A percentile compares a stretch with the other conserved stretches of the same genome.
phyloP scores from a whole-genome alignment of 2,888 invertebrate species.

The Scrobipalpa atriplicella region DNA sequence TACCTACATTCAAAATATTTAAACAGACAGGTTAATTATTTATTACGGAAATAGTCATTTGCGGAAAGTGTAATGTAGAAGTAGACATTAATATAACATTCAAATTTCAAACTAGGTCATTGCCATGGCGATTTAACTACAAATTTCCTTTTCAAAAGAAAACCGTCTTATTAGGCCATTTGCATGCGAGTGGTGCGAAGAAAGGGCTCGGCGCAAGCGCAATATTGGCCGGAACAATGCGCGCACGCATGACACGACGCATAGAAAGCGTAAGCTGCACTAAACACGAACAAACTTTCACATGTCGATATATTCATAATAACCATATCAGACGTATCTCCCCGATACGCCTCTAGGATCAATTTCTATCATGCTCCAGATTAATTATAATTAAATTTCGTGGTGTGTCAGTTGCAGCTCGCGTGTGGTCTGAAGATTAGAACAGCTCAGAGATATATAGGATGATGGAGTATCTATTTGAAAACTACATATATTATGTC shows the following conservation, averaged over 20 bases:
- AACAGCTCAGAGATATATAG: neutral
- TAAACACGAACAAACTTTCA: constrained; percentile 62
- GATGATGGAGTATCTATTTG: neutral
- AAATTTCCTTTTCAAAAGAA: constrained; percentile 15
- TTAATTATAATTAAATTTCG: constrained; percentile 18
- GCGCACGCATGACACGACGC: constrained; percentile 48
- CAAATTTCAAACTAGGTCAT: too few relatives aligned
- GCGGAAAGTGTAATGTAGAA: too few relatives aligned
- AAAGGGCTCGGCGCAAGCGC: constrained; percentile 51
- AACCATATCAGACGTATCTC: constrained; percentile 27
- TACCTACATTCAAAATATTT: too few relatives aligned
- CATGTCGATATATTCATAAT: constrained; percentile 40
- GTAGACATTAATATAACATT: too few relatives aligned
- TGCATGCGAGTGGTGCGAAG: constrained; percentile 45
- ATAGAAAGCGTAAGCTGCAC: constrained; percentile 54
- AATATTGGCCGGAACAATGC: constrained; percentile 51
- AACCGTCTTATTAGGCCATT: constrained; percentile 1
- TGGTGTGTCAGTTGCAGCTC: constrained; percentile 2
- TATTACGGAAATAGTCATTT: too few relatives aligned
- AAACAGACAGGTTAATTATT: too few relatives aligned
- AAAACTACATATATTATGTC: too few relatives aligned
- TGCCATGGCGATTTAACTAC: neutral
- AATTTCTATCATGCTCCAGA: constrained; percentile 18
- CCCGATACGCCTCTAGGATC: constrained; percentile 25
- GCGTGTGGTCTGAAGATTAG: constrained; percentile 15